These are phyloP conservation scores for Syngnathus floridae DNA, from an alignment of 2,113 vertebrate genomes.

Conservation along the genomic window DNA sequence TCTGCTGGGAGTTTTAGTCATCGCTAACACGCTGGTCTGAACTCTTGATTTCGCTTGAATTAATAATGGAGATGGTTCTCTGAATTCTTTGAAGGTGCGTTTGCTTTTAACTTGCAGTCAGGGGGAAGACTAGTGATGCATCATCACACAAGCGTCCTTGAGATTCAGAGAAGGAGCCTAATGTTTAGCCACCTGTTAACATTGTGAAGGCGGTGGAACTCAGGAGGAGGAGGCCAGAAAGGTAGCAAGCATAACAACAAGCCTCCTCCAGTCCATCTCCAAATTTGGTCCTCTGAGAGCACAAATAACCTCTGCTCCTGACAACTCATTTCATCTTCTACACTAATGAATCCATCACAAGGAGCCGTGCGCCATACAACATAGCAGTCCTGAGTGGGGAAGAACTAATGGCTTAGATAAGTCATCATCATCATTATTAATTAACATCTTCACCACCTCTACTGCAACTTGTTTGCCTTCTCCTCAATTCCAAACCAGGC, in stretches of 20 bases:
- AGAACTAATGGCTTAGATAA: constrained; percentile 53
- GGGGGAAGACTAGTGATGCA: constrained; percentile 29
- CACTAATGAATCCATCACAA: constrained; percentile 63
- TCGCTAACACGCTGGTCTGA: constrained; percentile 24
- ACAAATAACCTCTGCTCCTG: constrained; percentile 56
- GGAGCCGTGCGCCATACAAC: constrained; percentile 43
- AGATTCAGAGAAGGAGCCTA: constrained; percentile 47
- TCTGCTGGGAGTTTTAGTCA: constrained; percentile 8
- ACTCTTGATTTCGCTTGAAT: constrained; percentile 27
- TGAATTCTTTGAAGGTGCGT: constrained; percentile 34
- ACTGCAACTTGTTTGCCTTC: constrained; percentile 12
- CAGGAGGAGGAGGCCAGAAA: constrained; percentile 14
- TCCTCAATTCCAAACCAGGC: constrained; percentile 14
- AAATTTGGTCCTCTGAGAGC: constrained; percentile 44
- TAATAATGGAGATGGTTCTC: constrained; percentile 37
- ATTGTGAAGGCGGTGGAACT: constrained; percentile 14
- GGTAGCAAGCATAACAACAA: constrained; percentile 46
- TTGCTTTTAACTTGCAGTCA: constrained; percentile 14
- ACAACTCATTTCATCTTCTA: constrained; percentile 65
- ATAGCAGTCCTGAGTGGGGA: constrained; percentile 39
- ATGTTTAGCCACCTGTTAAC: constrained; percentile 64
- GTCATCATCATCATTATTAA: constrained; percentile 51
- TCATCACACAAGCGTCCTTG: constrained; percentile 29
- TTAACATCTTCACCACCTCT: constrained; percentile 16
- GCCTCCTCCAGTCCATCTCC: constrained; percentile 26